Evolutionary conservation across 2,888 invertebrate species (phyloP).

Genomic region (Rhamnusium bicolor): DNA sequence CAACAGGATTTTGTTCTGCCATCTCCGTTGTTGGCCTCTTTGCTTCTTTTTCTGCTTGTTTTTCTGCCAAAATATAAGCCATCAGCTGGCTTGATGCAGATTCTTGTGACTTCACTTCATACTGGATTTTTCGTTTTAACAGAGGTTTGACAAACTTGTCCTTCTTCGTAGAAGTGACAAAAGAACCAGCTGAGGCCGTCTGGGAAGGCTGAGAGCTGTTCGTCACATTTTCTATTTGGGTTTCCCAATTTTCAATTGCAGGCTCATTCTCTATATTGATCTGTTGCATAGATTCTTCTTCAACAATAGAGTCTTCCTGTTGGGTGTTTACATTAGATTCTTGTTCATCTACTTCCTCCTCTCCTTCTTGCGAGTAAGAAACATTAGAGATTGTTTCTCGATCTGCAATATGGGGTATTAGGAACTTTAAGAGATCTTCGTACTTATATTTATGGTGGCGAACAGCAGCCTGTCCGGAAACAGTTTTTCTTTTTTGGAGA

Average conservation of each 20-base stretch:
- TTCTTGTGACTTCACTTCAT: neutral
- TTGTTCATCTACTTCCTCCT: no score
- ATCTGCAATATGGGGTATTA: neutral
- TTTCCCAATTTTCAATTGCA: no score
- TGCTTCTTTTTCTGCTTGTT: no score
- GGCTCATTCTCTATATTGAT: no score
- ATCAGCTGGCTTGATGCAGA: slow-evolving; percentile 4
- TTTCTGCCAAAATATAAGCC: slow-evolving; percentile 14
- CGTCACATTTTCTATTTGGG: no score
- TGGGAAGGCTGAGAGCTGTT: neutral
- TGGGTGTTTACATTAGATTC: no score
- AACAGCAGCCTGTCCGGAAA: slow-evolving; percentile 7
- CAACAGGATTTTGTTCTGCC: slow-evolving; percentile 46
- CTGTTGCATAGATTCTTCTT: no score
- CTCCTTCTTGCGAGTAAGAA: no score
- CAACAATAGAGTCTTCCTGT: no score
- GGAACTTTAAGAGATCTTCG: slow-evolving; percentile 10
- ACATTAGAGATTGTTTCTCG: no score
- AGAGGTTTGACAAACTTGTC: neutral
- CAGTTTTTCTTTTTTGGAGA: neutral
- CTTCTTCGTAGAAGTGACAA: neutral
- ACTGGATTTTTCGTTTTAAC: neutral
- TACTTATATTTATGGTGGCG: slow-evolving; percentile 11
- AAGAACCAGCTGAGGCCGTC: neutral
- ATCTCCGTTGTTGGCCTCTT: slow-evolving; percentile 1